Percentiles rank a stretch among this genome's conserved stretches.
phyloP scores from a whole-genome alignment of 2,797 vertebrate genomes.

The Paedocypris micromegethes region DNA sequence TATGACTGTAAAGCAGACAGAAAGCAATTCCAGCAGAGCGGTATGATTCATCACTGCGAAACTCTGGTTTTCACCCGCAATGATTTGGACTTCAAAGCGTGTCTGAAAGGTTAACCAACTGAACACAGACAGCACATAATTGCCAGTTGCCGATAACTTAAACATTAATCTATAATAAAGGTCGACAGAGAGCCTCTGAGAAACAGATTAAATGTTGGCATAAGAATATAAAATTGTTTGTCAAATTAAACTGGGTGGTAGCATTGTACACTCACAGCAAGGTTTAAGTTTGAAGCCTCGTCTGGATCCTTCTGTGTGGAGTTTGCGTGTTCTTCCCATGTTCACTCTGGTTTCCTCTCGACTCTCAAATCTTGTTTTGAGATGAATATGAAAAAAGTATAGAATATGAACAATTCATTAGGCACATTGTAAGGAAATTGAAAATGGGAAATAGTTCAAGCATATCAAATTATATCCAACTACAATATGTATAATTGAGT shows the following conservation, averaged over 20 bases:
- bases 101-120: slow-evolving; percentile 28
- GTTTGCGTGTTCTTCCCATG: no score
- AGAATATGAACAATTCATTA: no score
- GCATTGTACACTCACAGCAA: no score
- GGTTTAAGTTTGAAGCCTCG: no score
- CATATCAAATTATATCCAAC: no score
- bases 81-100: slow-evolving; percentile 12
- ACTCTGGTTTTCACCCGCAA: slow-evolving; percentile 16
- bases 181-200: slow-evolving; percentile 23
- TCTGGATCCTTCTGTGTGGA: no score
- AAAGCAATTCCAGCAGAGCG: neutral
- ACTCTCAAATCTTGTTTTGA: no score
- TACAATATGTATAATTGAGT: no score
- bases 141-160: slow-evolving; percentile 11
- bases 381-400: no score
- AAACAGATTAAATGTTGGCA: slow-evolving; percentile 15
- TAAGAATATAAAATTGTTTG: slow-evolving; percentile 18
- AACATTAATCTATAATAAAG: slow-evolving; percentile 35
- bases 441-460: no score
- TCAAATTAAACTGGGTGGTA: slow-evolving; percentile 4
- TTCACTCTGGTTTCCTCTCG: no score
- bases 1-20: slow-evolving; percentile 17
- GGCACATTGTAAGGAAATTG: no score
- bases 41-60: neutral
- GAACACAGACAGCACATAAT: slow-evolving; percentile 24